Evolutionary conservation across 2,888 invertebrate genomes (phyloP).

Genomic region (Auanema freiburgensis): DNA sequence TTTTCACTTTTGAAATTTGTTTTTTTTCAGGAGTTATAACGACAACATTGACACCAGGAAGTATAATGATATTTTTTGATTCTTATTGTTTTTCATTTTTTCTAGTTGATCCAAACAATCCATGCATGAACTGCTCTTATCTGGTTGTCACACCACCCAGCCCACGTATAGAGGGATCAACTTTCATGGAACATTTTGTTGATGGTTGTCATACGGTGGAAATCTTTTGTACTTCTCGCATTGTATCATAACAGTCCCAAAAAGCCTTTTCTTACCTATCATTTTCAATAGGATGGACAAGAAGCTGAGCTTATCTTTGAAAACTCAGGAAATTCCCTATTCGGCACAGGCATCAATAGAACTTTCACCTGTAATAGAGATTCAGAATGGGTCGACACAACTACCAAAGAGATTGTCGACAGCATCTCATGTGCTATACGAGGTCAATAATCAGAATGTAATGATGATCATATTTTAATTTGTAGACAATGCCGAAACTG

Average conservation of each 20-base stretch:
- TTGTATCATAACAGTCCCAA: constrained; percentile 22
- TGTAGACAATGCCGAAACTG: neutral
- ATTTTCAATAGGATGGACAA: constrained; percentile 17
- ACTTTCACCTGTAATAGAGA: constrained; percentile 34
- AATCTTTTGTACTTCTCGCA: constrained; percentile 38
- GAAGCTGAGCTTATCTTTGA: constrained; percentile 28
- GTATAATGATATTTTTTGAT: neutral
- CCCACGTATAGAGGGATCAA: constrained; percentile 30
- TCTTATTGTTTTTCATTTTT: neutral
- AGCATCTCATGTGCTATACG: constrained; percentile 38
- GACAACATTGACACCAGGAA: neutral
- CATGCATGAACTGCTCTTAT: constrained; percentile 43
- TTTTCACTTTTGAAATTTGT: neutral
- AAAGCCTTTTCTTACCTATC: neutral
- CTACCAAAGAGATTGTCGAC: constrained; percentile 24
- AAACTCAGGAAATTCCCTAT: constrained; percentile 4
- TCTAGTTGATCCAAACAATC: constrained; percentile 15
- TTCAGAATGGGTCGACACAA: constrained; percentile 31
- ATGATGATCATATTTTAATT: too few species aligned
- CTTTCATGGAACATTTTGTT: constrained; percentile 36
- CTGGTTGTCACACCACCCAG: constrained; percentile 32
- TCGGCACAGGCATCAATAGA: constrained; percentile 26
- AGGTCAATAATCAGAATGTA: neutral
- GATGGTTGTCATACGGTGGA: constrained; percentile 33
- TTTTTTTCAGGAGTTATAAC: constrained; percentile 23